These are phyloP conservation scores for Itoplectis maculator DNA, from an alignment of 2,888 invertebrate species.

Conservation along the genomic window DNA sequence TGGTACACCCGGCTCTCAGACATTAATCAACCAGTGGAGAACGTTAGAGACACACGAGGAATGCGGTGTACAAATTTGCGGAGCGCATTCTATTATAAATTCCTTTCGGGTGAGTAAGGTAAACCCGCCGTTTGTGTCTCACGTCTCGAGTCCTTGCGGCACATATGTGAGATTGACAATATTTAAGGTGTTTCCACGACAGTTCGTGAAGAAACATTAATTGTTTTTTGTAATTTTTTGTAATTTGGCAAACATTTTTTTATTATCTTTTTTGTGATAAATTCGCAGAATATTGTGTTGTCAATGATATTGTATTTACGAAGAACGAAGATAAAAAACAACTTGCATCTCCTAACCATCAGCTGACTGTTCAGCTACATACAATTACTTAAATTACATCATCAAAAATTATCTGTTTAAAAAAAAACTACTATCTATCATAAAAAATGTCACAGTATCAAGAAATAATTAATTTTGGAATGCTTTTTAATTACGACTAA, in stretches of 20 bases:
- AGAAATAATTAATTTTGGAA: too few species aligned
- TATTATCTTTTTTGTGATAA: too few species aligned
- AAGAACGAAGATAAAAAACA: too few species aligned
- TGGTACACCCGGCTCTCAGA: conserved; percentile 53
- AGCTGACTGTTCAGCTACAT: too few species aligned
- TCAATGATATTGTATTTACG: too few species aligned
- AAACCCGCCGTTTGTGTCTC: conserved; percentile 49
- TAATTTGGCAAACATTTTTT: not conserved
- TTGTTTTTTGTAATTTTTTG: not conserved
- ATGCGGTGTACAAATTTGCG: conserved; percentile 74
- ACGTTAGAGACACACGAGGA: conserved; percentile 54
- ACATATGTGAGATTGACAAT: conserved; percentile 36
- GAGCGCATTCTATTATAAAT: conserved; percentile 72
- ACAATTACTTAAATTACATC: too few species aligned
- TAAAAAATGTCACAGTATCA: too few species aligned
- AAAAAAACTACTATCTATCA: too few species aligned
- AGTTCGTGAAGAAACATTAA: not conserved
- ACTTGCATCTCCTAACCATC: too few species aligned
- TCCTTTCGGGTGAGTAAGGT: conserved; percentile 72
- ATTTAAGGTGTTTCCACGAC: conserved; percentile 43
- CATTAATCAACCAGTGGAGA: conserved; percentile 71
- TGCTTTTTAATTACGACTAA: too few species aligned
- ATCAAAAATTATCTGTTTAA: too few species aligned
- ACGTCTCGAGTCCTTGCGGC: conserved; percentile 50
- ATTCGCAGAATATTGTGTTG: too few species aligned